Evolutionary conservation across 2,797 vertebrate species (phyloP).

Genomic region (Odontamblyopus rebecca): DNA sequence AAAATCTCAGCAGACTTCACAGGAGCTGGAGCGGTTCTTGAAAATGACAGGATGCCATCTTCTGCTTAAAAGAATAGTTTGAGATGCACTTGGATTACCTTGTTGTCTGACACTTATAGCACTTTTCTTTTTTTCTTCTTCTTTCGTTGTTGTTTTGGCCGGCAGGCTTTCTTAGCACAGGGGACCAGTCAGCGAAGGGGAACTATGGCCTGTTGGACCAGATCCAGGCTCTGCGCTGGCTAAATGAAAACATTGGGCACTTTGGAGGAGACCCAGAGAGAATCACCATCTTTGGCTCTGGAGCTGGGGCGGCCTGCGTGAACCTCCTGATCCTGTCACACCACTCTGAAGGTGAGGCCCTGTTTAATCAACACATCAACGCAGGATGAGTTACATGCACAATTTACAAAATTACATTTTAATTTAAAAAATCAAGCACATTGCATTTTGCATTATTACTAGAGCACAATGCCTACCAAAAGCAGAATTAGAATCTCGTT

Average conservation of each 20-base stretch:
- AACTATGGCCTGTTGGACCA: conserved; percentile 98
- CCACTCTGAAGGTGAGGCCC: conserved; percentile 93
- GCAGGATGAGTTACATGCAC: not conserved
- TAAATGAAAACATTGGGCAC: conserved; percentile 97
- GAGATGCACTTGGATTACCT: conserved; percentile 22
- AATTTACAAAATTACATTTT: not conserved
- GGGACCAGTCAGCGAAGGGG: conserved; percentile 96
- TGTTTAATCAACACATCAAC: conserved; percentile 21
- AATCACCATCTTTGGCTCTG: conserved; percentile 99
- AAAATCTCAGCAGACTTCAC: conserved; percentile 52
- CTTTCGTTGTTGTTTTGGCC: conserved; percentile 59
- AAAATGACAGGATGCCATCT: conserved; percentile 51
- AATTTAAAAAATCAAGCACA: not conserved
- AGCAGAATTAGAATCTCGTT: not conserved
- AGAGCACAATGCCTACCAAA: not conserved
- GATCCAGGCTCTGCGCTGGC: conserved; percentile 97
- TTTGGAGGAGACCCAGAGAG: conserved; percentile 96
- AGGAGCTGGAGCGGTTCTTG: conserved; percentile 42
- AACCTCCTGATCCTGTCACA: conserved; percentile 99
- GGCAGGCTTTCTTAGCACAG: conserved; percentile 95
- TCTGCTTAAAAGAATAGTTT: conserved; percentile 19
- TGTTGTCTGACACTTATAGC: conserved; percentile 30
- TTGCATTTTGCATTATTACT: not conserved
- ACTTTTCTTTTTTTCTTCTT: conserved; percentile 29
- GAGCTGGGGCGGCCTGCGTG: conserved; percentile 95